These are phyloP conservation scores for Parnassius glacialis DNA, from an alignment of 2,888 invertebrate genomes.

Conservation along the genomic window DNA sequence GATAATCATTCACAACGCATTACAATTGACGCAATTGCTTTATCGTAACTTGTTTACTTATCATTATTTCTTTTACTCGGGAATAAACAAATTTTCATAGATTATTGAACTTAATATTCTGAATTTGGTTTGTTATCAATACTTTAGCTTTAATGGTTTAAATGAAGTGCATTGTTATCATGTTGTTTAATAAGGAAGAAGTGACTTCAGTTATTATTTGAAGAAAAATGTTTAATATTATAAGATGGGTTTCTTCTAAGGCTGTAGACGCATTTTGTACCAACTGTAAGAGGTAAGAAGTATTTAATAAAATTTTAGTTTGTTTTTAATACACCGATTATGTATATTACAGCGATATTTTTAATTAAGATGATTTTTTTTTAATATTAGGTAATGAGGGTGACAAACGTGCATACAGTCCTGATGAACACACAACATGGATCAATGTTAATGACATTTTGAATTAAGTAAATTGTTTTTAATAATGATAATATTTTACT, in stretches of 20 bases:
- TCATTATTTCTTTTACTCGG: constrained; percentile 10
- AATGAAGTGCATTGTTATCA: constrained; percentile 1
- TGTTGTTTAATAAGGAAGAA: too few relatives aligned
- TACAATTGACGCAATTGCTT: neutral
- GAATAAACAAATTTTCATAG: constrained; percentile 5
- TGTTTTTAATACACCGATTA: neutral
- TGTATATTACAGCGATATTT: neutral
- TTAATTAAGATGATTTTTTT: too few relatives aligned
- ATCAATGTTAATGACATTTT: too few relatives aligned
- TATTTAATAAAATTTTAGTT: neutral
- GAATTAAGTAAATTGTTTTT: too few relatives aligned
- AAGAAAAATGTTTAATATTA: constrained; percentile 8
- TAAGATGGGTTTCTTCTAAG: constrained; percentile 5
- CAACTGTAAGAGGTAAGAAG: constrained; percentile 47
- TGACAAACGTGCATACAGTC: too few relatives aligned
- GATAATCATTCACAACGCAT: too few relatives aligned
- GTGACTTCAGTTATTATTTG: neutral
- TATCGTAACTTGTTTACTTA: constrained; percentile 4
- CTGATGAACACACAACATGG: too few relatives aligned
- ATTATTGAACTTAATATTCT: neutral
- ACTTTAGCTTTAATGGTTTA: neutral
- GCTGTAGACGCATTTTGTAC: constrained; percentile 35
- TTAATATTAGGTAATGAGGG: too few relatives aligned
- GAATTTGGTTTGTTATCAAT: constrained; percentile 1
- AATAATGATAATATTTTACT: too few relatives aligned